A percentile compares a stretch with the other conserved stretches of the same genome.
These are phyloP conservation scores for Lapara coniferarum DNA, from an alignment of 2,888 invertebrate genomes.

Conservation along the genomic window DNA sequence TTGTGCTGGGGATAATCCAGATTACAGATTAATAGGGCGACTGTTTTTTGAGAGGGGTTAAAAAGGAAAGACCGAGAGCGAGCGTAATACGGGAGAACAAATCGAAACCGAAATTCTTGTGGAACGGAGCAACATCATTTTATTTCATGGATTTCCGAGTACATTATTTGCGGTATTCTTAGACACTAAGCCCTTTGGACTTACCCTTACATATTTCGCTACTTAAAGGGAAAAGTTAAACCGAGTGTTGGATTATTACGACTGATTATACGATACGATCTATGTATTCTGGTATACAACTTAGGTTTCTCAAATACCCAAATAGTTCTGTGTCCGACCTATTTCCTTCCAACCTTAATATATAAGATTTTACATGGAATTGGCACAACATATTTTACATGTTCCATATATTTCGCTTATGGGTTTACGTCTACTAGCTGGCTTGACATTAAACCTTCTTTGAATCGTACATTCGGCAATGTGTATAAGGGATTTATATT, in stretches of 20 bases:
- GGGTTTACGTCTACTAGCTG: too few relatives aligned
- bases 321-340: too few relatives aligned
- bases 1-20: constrained; percentile 67
- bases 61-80: constrained; percentile 39
- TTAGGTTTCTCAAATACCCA: too few relatives aligned
- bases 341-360: too few relatives aligned
- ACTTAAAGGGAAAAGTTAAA: background rate
- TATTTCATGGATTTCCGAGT: constrained; percentile 32
- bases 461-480: too few relatives aligned
- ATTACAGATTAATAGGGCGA: constrained; percentile 61
- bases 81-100: constrained; percentile 32
- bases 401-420: too few relatives aligned
- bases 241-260: background rate
- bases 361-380: too few relatives aligned
- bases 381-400: too few relatives aligned
- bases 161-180: constrained; percentile 30
- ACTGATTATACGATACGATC: too few relatives aligned
- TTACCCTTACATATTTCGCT: constrained; percentile 5
- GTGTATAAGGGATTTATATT: too few relatives aligned
- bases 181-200: constrained; percentile 16
- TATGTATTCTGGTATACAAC: too few relatives aligned
- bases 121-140: constrained; percentile 29
- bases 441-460: too few relatives aligned
- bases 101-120: constrained; percentile 34
- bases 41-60: constrained; percentile 37